Conservation (phyloP, 2,797 vertebrate genomes). For the Salarias fasciatus region DNA sequence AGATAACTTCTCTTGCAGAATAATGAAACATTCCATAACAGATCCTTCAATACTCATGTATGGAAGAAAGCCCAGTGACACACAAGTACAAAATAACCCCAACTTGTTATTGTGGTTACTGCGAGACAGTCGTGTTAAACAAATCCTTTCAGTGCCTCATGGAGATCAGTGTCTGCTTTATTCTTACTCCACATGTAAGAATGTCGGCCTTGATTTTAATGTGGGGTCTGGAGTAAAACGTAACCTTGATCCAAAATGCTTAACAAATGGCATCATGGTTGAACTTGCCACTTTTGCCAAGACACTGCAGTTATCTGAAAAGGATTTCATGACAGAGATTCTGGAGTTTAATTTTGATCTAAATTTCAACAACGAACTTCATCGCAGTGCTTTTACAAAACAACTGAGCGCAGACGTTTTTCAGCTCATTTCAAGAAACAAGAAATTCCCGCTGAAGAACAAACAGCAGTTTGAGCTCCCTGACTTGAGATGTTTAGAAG, state of each 20-base stretch:
- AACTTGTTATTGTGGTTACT: constrained; percentile 27
- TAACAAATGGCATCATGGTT: constrained; percentile 47
- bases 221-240: constrained; percentile 31
- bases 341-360: constrained; percentile 46
- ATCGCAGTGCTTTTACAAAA: not conserved
- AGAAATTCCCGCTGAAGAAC: not conserved
- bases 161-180: constrained; percentile 40
- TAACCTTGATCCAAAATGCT: constrained; percentile 31
- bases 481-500: not conserved
- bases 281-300: constrained; percentile 20
- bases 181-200: constrained; percentile 33
- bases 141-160: constrained; percentile 40
- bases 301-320: constrained; percentile 5
- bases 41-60: no score
- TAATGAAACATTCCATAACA: no score
- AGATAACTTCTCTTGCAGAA: no score
- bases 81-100: not conserved
- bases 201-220: constrained; percentile 32
- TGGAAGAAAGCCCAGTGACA: no score
- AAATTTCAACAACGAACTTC: constrained; percentile 24
- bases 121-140: constrained; percentile 8
- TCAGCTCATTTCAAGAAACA: not conserved
- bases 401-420: not conserved
- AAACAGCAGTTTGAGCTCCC: constrained; percentile 16
- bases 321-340: constrained; percentile 37